Base-by-base conservation (phyloP, 2,888 invertebrate genomes). In the Flexamia atlantica region DNA sequence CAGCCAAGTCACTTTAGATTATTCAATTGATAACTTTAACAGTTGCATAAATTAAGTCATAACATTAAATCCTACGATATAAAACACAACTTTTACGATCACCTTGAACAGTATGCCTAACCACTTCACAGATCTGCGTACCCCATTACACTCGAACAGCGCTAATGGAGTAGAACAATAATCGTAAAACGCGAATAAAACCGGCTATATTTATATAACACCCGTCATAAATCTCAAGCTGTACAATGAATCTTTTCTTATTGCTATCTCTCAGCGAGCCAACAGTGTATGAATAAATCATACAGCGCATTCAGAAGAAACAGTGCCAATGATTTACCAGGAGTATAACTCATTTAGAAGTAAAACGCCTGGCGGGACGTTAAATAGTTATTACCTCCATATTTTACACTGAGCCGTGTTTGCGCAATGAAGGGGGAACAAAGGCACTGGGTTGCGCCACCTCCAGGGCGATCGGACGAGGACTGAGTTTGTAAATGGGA, bases 341-440 rank as follows among this genome's bases (percentile, higher is more conserved):
- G 40, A 1, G 40, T 25, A 20, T 72, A 72, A 72, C 23, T 72
- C 72, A 72, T 20, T 20, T 40, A 23, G 72, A 23, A 72, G 72
- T 72, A 40, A 72, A 72, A 20, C 40, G 72, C n/a, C 72, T 23
- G 40, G 20, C 72, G 32, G 72, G 40, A 23, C 42, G 42, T 72
- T 72, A 72, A 36, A 72, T 72, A 72, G 72, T 72, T 72, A 72
- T 40, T 72, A 42, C 72, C 17, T 2, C 42, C 25, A 40, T 72
- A 42, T 42, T 36, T 72, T 72, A 72, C 72, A 36, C 70, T 25
- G 32, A 32, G 32, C 40, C 20, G 40, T 14, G 72, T 40, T 72
- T 72, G 32, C 72, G 72, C 40, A 30, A 68, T 17, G 36, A 23
- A 7, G 23, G 36, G 57, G 23, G 23, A 57, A 64, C 64, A 64